These are phyloP conservation scores for Listronotus bonariensis DNA, from an alignment of 1,140 invertebrate species.

Conservation along the genomic window DNA sequence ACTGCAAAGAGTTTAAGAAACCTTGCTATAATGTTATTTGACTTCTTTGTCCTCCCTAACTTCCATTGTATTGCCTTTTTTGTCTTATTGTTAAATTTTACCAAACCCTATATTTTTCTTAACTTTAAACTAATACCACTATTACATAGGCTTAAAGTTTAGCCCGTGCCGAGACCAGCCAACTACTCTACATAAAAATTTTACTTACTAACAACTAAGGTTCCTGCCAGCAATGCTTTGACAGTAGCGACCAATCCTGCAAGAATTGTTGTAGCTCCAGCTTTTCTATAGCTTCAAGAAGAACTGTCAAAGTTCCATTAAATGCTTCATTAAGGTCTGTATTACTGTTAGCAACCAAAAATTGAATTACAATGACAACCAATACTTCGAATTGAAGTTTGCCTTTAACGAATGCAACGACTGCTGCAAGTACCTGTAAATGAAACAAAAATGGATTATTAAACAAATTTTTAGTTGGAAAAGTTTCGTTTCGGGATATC, in stretches of 20 bases:
- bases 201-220: neutral
- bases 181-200: neutral
- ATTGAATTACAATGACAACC: neutral
- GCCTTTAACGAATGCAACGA: neutral
- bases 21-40: too few relatives aligned
- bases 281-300: slow-evolving; percentile 1
- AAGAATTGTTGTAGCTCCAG: neutral
- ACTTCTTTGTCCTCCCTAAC: too few relatives aligned
- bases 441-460: too few relatives aligned
- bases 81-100: too few relatives aligned
- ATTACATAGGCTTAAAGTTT: too few relatives aligned
- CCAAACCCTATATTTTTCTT: too few relatives aligned
- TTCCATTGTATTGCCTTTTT: too few relatives aligned
- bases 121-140: too few relatives aligned
- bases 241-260: neutral
- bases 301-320: neutral
- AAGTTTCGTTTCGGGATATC: too few relatives aligned
- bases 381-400: slow-evolving; percentile 5
- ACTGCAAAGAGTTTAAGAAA: too few relatives aligned
- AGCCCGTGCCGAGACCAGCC: neutral
- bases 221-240: neutral
- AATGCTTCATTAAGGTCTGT: neutral
- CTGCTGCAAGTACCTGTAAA: neutral
- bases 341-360: neutral
- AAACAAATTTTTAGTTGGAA: too few relatives aligned